Evolutionary conservation across 1,140 invertebrate species (phyloP), one percentile per base, ranked within the genome.

Genomic region (Lasioglossum albipes): DNA sequence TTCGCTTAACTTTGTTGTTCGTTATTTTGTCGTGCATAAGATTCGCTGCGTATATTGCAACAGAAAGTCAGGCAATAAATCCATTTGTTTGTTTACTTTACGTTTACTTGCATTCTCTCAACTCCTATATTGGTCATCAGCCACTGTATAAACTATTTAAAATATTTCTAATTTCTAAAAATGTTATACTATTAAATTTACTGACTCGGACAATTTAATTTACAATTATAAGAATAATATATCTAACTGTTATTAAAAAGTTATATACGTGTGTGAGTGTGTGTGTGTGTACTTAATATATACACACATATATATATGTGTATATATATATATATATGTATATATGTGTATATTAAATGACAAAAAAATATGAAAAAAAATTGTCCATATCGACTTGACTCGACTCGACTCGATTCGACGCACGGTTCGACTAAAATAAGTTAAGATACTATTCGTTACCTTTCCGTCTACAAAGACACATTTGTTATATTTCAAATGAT

Each of bases 91-190:
- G 22, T 59, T 27, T 41, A 69, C n/a, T 52, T 36, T 7, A 65
- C 5, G 54, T 18, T 67, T 36, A 49, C 22, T 52, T 64, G 62
- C 61, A 31, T 57, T 59, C 7, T 59, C 7, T 16, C 41, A 9
- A 52, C 13, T 45, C 22, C 52, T 41, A 54, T 70, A 41, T 75
- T 49, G 45, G 31, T 36, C 62, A 41, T 78, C 20, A 52, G 20
- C 41, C 45, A 36, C 12, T 27, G 20, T 64, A 72, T 27, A 36
- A 72, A 57, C 49, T 79, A 79, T 79, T 18, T 64, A 65, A 73
- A 65, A 65, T 73, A 72, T 73, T 22, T 57, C 69, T 73, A 73
- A 79, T 73, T 20, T 57, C 76, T 79, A 73, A 65, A 65, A 73
- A 52, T 27, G 70, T 61, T 31, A 27, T 52, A 7, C 20, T 16